Conservation (phyloP, 2,888 invertebrate species). For the Timandra comae region DNA sequence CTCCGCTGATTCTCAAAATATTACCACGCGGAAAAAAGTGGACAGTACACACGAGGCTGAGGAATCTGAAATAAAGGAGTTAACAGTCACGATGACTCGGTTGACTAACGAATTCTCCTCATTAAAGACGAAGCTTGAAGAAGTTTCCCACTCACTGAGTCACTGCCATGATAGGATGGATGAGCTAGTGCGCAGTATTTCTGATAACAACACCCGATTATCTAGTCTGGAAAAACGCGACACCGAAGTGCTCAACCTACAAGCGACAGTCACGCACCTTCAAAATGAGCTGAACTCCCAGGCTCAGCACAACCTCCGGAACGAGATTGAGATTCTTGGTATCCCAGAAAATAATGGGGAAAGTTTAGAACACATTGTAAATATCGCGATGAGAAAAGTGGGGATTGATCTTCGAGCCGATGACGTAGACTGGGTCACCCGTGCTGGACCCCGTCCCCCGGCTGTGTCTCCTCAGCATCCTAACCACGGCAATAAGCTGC, state of each 20-base stretch:
- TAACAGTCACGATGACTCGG: background rate
- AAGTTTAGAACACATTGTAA: background rate
- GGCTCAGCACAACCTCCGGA: background rate
- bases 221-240: background rate
- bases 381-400: background rate
- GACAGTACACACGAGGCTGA: background rate
- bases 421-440: background rate
- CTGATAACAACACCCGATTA: too few species aligned
- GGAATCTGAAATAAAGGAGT: background rate
- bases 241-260: background rate
- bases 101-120: background rate
- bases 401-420: background rate
- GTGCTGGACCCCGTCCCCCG: background rate
- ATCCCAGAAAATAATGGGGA: background rate
- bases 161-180: background rate
- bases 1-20: background rate
- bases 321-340: background rate
- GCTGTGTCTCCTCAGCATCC: background rate
- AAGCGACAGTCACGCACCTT: background rate
- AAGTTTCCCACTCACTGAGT: too few species aligned
- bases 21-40: too few species aligned
- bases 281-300: background rate
- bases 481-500: background rate
- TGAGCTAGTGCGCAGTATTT: background rate
- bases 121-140: background rate